Evolutionary conservation across 2,888 invertebrate genomes (phyloP).

Genomic region (Brassicogethes aeneus): DNA sequence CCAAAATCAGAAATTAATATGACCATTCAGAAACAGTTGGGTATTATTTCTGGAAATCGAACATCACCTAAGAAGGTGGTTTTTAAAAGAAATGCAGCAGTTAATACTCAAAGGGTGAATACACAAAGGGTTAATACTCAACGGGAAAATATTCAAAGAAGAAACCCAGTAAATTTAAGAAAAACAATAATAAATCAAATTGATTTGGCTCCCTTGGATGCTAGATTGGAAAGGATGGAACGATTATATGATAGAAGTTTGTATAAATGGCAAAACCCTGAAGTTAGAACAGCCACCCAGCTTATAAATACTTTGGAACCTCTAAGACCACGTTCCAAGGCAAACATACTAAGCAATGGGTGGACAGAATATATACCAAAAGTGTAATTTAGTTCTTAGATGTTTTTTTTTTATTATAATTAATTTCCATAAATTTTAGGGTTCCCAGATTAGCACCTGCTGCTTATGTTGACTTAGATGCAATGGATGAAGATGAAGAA

Average conservation of each 20-base stretch:
- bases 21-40: conserved; percentile 37
- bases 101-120: too few species aligned
- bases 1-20: conserved; percentile 27
- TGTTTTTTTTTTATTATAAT: conserved; percentile 9
- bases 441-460: conserved; percentile 13
- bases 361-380: conserved; percentile 23
- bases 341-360: conserved; percentile 19
- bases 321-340: conserved; percentile 18
- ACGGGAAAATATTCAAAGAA: conserved; percentile 11
- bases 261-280: conserved; percentile 30
- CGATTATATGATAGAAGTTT: conserved; percentile 17
- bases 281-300: conserved; percentile 22
- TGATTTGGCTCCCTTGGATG: conserved; percentile 12
- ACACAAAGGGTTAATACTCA: conserved; percentile 4
- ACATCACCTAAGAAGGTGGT: conserved; percentile 13
- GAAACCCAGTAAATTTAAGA: conserved; percentile 11
- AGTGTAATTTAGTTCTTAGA: conserved; percentile 17
- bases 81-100: conserved; percentile 15
- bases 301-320: conserved; percentile 26
- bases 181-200: conserved; percentile 32
- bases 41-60: conserved; percentile 21
- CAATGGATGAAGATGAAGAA: conserved; percentile 33
- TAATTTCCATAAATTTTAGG: conserved; percentile 5
- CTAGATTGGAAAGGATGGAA: conserved; percentile 10
- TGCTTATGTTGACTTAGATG: conserved; percentile 35